Conservation (phyloP, 64 coral and sea anemone species). For the Montipora foliosa region DNA sequence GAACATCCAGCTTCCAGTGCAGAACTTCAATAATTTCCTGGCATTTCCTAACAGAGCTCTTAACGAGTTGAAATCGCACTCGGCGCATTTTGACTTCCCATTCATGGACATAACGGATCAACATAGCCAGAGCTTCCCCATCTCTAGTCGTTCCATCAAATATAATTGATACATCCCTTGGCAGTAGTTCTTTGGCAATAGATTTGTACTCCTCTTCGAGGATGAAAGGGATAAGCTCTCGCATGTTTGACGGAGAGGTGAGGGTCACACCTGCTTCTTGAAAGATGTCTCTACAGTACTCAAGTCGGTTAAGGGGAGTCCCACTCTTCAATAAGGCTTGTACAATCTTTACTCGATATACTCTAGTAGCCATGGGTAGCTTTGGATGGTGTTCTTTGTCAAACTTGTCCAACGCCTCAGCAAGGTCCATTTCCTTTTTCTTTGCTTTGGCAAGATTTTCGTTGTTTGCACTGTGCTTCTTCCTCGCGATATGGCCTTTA, state of each 20-base stretch:
- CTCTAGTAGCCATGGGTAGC: constrained; percentile 35
- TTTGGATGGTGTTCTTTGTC: constrained; percentile 53
- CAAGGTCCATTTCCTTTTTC: constrained; percentile 14
- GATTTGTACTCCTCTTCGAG: too few relatives aligned
- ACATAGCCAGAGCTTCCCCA: too few relatives aligned
- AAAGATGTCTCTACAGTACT: constrained; percentile 52
- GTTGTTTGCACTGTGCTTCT: constrained; percentile 35
- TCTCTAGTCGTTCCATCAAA: too few relatives aligned
- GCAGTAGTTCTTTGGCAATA: too few relatives aligned
- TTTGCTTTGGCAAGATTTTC: not conserved
- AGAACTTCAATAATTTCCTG: too few relatives aligned
- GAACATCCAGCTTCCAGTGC: too few relatives aligned
- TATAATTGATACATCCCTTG: too few relatives aligned
- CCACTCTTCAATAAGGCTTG: constrained; percentile 37
- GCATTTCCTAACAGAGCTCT: too few relatives aligned
- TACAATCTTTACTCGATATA: constrained; percentile 40
- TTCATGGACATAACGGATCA: too few relatives aligned
- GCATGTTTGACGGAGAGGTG: not conserved
- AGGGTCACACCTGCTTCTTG: constrained; percentile 43
- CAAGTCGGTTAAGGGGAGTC: constrained; percentile 26
- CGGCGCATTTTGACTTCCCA: too few relatives aligned
- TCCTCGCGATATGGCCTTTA: not conserved
- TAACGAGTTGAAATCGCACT: too few relatives aligned
- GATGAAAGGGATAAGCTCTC: too few relatives aligned
- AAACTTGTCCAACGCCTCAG: constrained; percentile 23